Conservation (phyloP, 2,888 invertebrate genomes). For the Lasioglossum lativentre region DNA sequence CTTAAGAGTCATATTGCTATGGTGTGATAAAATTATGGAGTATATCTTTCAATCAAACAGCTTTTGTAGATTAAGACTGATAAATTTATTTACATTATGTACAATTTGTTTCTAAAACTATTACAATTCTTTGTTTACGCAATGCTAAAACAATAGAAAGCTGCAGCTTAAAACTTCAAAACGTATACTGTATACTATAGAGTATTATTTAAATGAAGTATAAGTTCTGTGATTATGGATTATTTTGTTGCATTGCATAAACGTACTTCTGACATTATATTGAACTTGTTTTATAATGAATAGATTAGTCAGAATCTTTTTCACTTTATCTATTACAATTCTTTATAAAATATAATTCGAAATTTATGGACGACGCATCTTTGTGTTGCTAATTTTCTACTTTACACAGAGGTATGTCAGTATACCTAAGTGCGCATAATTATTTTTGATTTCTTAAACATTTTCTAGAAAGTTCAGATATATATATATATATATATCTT, state of each 20-base stretch:
- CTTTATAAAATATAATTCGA: slow-evolving; percentile 77
- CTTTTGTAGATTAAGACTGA: slow-evolving; percentile 74
- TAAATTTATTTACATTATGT: slow-evolving; percentile 84
- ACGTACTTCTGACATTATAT: slow-evolving; percentile 58
- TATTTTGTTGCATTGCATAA: slow-evolving; percentile 66
- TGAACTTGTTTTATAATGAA: slow-evolving; percentile 52
- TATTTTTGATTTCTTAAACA: slow-evolving; percentile 65
- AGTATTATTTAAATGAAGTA: slow-evolving; percentile 38
- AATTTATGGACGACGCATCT: slow-evolving; percentile 73
- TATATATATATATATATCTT: slow-evolving; percentile 17
- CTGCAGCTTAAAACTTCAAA: slow-evolving; percentile 46
- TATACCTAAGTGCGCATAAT: slow-evolving; percentile 55
- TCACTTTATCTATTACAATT: slow-evolving; percentile 57
- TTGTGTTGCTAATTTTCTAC: slow-evolving; percentile 64
- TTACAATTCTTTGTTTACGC: slow-evolving; percentile 69
- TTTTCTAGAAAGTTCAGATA: slow-evolving; percentile 45
- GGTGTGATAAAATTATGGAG: slow-evolving; percentile 32
- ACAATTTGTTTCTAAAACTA: slow-evolving; percentile 76
- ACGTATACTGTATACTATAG: slow-evolving; percentile 21
- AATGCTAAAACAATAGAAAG: slow-evolving; percentile 72
- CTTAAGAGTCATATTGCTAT: slow-evolving; percentile 26
- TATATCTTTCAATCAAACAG: slow-evolving; percentile 79
- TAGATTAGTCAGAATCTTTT: slow-evolving; percentile 54
- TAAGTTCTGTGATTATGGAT: slow-evolving; percentile 38
- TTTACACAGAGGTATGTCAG: slow-evolving; percentile 57